Evolutionary conservation across 2,797 vertebrate genomes (phyloP).

Genomic region (Xiphophorus birchmanni): DNA sequence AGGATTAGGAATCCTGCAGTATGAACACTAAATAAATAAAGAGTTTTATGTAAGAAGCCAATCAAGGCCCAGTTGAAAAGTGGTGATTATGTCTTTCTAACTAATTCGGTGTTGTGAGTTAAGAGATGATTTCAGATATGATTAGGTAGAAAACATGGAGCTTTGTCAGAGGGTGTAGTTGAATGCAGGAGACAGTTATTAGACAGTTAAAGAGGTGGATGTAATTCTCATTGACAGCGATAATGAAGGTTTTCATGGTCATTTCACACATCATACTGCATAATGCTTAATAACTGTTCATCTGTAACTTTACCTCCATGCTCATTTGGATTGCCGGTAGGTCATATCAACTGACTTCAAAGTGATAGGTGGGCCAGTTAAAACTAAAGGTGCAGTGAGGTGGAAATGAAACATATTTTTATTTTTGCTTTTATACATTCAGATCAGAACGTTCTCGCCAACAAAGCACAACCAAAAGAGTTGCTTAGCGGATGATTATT

Average conservation of each 20-base stretch:
- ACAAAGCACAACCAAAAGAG: not conserved
- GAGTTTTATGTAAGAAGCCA: not conserved
- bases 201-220: constrained; percentile 1
- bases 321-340: not conserved
- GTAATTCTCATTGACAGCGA: constrained; percentile 4
- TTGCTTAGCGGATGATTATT: not conserved
- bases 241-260: not conserved
- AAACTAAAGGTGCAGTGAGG: not conserved
- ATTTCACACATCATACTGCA: constrained; percentile 6
- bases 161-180: constrained; percentile 3
- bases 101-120: not conserved
- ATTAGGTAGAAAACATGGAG: constrained; percentile 17
- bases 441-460: not conserved
- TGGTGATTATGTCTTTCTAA: not conserved
- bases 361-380: not conserved
- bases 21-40: not conserved
- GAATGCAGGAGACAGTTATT: not conserved
- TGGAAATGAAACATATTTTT: not conserved
- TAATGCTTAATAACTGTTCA: not conserved
- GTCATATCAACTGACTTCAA: constrained; percentile 1
- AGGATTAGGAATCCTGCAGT: not conserved
- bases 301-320: not conserved
- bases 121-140: constrained; percentile 11
- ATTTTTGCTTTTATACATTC: not conserved
- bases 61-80: not conserved